Evolutionary conservation across 2,888 invertebrate species (phyloP).

Genomic region (Ligdia adustata): DNA sequence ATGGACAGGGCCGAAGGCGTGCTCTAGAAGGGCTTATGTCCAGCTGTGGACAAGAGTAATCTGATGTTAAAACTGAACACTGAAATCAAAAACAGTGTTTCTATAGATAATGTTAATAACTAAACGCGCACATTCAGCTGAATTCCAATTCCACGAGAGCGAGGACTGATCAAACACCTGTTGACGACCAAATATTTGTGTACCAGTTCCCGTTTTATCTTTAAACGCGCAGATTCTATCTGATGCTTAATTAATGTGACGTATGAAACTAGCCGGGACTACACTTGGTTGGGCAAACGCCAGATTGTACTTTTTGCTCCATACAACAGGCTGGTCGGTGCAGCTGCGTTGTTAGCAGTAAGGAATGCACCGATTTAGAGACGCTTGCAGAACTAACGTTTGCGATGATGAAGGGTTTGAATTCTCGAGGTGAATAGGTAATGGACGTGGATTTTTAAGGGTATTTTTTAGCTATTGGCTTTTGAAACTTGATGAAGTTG

Average conservation of each 20-base stretch:
- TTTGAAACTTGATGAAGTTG: too few relatives aligned
- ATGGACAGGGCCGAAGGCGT: too few relatives aligned
- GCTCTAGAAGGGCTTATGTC: too few relatives aligned
- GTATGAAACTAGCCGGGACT: conserved; percentile 69
- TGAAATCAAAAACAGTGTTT: too few relatives aligned
- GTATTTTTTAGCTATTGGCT: too few relatives aligned
- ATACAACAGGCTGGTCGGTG: conserved; percentile 28
- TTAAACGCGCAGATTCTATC: conserved; percentile 62
- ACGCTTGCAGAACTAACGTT: neutral
- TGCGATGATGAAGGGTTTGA: neutral
- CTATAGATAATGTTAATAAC: too few relatives aligned
- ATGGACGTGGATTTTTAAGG: too few relatives aligned
- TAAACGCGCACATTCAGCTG: neutral
- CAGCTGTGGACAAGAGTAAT: too few relatives aligned
- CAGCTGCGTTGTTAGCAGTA: conserved; percentile 12
- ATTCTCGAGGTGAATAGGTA: too few relatives aligned
- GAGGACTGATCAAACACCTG: conserved; percentile 39
- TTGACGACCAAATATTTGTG: conserved; percentile 41
- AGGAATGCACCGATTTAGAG: conserved; percentile 11
- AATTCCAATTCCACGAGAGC: conserved; percentile 1
- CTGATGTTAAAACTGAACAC: too few relatives aligned
- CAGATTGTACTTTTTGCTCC: conserved; percentile 73
- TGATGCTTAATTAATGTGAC: conserved; percentile 78
- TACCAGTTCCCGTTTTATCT: conserved; percentile 32
- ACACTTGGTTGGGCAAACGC: conserved; percentile 74